phyloP scores from a whole-genome alignment of 2,888 invertebrate species.

The Rhagonycha lutea region DNA sequence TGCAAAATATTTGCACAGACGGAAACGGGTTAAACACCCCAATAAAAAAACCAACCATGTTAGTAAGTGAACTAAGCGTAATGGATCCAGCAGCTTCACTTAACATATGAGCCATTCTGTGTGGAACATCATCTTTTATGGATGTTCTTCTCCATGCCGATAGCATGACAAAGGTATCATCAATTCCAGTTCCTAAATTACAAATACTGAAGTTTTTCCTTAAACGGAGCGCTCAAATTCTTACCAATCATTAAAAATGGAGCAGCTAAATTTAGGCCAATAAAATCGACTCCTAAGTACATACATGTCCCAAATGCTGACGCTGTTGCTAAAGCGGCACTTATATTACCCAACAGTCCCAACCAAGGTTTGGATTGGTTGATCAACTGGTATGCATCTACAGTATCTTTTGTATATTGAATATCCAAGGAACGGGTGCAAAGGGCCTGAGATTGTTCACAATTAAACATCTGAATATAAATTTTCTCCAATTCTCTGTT shows the following conservation, averaged over 20 bases:
- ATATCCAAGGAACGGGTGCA: too few species aligned
- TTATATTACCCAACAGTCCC: slow-evolving; percentile 86
- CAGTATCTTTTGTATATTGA: too few species aligned
- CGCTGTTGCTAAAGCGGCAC: slow-evolving; percentile 88
- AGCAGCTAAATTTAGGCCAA: slow-evolving; percentile 92
- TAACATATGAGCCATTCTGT: slow-evolving; percentile 85
- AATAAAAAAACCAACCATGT: slow-evolving; percentile 90
- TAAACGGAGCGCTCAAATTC: slow-evolving; percentile 40
- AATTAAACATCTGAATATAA: too few species aligned
- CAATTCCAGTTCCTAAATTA: slow-evolving; percentile 87
- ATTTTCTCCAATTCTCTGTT: too few species aligned
- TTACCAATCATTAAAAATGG: slow-evolving; percentile 95
- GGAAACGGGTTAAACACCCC: slow-evolving; percentile 95
- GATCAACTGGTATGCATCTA: too few species aligned
- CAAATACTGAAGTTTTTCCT: not conserved
- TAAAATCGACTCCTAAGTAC: slow-evolving; percentile 89
- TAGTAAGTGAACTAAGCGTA: slow-evolving; percentile 91
- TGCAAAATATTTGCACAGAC: slow-evolving; percentile 92
- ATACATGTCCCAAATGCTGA: slow-evolving; percentile 90
- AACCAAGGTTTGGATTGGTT: slow-evolving; percentile 90
- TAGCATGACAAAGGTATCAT: slow-evolving; percentile 96
- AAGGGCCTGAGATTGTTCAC: too few species aligned
- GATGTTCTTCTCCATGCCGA: slow-evolving; percentile 93
- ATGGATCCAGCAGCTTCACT: slow-evolving; percentile 96
- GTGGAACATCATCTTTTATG: slow-evolving; percentile 79